These are phyloP conservation scores for Drosophila koepferae DNA, from an alignment of 2,888 invertebrate species.

Conservation along the genomic window DNA sequence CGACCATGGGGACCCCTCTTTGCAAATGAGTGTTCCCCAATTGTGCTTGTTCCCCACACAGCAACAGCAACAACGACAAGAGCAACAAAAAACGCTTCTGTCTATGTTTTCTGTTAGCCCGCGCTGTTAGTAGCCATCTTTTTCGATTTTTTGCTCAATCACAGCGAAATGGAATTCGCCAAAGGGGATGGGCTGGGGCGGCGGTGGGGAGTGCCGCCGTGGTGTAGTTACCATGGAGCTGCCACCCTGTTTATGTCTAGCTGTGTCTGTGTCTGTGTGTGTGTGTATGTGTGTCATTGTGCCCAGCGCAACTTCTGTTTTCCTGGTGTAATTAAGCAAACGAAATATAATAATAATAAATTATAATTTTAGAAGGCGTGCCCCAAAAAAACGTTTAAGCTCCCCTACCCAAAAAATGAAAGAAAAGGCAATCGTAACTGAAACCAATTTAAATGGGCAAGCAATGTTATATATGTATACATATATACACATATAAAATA, in stretches of 20 bases:
- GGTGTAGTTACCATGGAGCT: slow-evolving; percentile 1
- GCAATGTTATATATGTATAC: slow-evolving; percentile 4
- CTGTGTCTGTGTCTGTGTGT: slow-evolving; percentile 20
- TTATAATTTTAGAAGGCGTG: slow-evolving; percentile 85
- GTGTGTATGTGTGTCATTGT: slow-evolving; percentile 31
- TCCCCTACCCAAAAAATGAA: not conserved
- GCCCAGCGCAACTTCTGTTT: slow-evolving; percentile 70
- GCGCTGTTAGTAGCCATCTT: slow-evolving; percentile 83
- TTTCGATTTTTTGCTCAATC: slow-evolving; percentile 79
- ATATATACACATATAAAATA: slow-evolving; percentile 38
- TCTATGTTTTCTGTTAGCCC: slow-evolving; percentile 81
- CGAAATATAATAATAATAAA: slow-evolving; percentile 86
- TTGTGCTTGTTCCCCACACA: slow-evolving; percentile 56
- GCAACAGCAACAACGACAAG: not conserved
- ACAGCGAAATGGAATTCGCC: slow-evolving; percentile 32
- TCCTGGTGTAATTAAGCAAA: slow-evolving; percentile 85
- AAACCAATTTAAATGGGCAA: slow-evolving; percentile 14
- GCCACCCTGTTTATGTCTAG: slow-evolving; percentile 35
- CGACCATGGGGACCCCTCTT: slow-evolving; percentile 17
- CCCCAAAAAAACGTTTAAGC: slow-evolving; percentile 36
- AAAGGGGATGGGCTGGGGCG: not conserved
- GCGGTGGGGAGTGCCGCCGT: not conserved
- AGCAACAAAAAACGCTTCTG: slow-evolving; percentile 19
- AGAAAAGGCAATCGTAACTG: not conserved
- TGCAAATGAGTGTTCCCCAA: slow-evolving; percentile 49